Evolutionary conservation across 92 coral and sea anemone genomes (phyloP).

Genomic region (Umimayanthus chanpuru): DNA sequence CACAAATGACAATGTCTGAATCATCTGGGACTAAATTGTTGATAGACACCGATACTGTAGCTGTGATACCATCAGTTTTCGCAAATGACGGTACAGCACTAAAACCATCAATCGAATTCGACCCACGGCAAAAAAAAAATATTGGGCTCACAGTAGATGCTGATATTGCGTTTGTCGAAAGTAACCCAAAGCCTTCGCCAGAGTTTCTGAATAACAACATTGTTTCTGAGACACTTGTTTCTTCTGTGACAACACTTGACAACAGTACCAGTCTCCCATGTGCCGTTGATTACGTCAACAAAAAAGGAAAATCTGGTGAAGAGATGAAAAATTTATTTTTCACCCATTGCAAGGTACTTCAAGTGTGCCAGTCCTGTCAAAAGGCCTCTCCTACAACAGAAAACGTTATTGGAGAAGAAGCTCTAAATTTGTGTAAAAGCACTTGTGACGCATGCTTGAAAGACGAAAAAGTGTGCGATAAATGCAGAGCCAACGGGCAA

Average conservation of each 20-base stretch:
- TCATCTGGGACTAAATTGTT: conserved; percentile 36
- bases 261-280: conserved; percentile 55
- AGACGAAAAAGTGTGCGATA: not conserved
- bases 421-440: not conserved
- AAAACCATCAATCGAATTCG: conserved; percentile 45
- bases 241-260: conserved; percentile 50
- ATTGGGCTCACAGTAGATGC: conserved; percentile 42
- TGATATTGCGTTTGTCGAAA: conserved; percentile 36
- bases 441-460: not conserved
- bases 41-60: conserved; percentile 40
- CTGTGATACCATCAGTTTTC: conserved; percentile 38
- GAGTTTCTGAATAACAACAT: conserved; percentile 45
- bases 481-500: conserved; percentile 32
- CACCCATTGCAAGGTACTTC: conserved; percentile 35
- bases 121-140: conserved; percentile 44
- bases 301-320: conserved; percentile 53
- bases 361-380: conserved; percentile 44
- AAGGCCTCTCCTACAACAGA: not conserved
- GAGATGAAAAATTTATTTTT: conserved; percentile 50
- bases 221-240: conserved; percentile 49
- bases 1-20: conserved; percentile 32
- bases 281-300: conserved; percentile 47
- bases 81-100: conserved; percentile 50
- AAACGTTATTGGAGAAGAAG: not conserved
- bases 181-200: conserved; percentile 34